Evolutionary conservation across 2,888 invertebrate genomes (phyloP).

Genomic region (Drosophila cognata): DNA sequence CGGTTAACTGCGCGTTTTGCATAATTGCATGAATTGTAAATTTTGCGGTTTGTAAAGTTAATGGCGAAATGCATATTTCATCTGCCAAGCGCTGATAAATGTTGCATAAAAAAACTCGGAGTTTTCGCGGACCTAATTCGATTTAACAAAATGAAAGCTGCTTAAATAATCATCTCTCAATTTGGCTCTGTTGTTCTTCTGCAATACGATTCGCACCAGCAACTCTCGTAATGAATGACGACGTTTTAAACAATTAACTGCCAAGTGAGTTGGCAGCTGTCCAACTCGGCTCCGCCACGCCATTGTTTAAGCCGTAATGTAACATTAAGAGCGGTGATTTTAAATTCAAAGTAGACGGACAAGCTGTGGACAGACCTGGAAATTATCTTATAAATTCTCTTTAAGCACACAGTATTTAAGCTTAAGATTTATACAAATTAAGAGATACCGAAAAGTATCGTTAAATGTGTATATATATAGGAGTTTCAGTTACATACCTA

Average conservation of each 20-base stretch:
- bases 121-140: conserved; percentile 22
- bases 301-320: conserved; percentile 22
- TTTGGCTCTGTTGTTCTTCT: conserved; percentile 3
- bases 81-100: conserved; percentile 34
- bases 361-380: not conserved
- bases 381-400: not conserved
- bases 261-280: conserved; percentile 47
- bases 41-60: conserved; percentile 31
- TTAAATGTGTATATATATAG: not conserved
- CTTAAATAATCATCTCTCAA: conserved; percentile 41
- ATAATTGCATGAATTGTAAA: conserved; percentile 41
- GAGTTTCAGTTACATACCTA: not conserved
- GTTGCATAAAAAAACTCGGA: conserved; percentile 8
- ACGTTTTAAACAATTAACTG: conserved; percentile 44
- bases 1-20: conserved; percentile 13
- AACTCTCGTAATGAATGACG: conserved; percentile 44
- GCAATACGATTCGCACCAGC: conserved; percentile 13
- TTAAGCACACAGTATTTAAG: not conserved
- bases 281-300: conserved; percentile 7
- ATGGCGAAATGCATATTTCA: conserved; percentile 38
- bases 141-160: conserved; percentile 44
- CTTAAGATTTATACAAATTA: no score
- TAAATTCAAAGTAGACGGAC: not conserved
- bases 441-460: not conserved
- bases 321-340: conserved; percentile 5